Base-by-base conservation (phyloP, 2,797 vertebrate species). In the Holocentrus rufus region DNA sequence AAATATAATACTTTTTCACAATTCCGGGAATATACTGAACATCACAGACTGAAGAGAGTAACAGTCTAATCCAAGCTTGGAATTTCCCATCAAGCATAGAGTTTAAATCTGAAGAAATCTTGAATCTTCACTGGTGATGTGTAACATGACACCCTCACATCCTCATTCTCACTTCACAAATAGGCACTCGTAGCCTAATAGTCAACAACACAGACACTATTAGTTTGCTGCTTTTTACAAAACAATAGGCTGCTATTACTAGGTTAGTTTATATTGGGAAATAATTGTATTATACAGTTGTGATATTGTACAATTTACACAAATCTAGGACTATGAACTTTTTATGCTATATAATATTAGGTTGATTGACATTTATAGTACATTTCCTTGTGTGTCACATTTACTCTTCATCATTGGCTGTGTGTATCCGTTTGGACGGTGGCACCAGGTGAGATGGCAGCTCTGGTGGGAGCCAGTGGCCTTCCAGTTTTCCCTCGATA, bases 401-500 rank as follows among this genome's bases (percentile, higher is more conserved):
- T 78, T 56, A 88, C 39, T 55, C 76, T 0, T 83, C 69, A 0
- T 83, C 63, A 8, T 68, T 84, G n/a, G 63, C 88, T 80, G 92
- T 91, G 13, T 91, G 91, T 1, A 89, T 83, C 27, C 95, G 91
- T 87, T 97, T 97, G 13, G 96, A 96, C 0, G 96, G 96, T 0
- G 96, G 96, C 79, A 97, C 93, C 0, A 98, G 90, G 79, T 95
- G 95, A 9, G 89, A 90, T 2, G 96, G 96, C 79, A 97, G 90
- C 84, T 95, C 94, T 42, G 88, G 30, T 3, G 96, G 96, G 4
- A 97, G 92, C 72, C 94, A 95, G 17, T 96, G 93, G 7, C 96
- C 96, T 34, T 96, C 95, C 9, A 96, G 90, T 83, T 97, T 97
- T 27, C 94, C 95, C 80, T 96, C 95, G 0, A 97, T 95, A 61